Percentiles rank a stretch among this genome's conserved stretches.
Conservation (phyloP, 2,888 invertebrate genomes). For the Drosophila pegasa region DNA sequence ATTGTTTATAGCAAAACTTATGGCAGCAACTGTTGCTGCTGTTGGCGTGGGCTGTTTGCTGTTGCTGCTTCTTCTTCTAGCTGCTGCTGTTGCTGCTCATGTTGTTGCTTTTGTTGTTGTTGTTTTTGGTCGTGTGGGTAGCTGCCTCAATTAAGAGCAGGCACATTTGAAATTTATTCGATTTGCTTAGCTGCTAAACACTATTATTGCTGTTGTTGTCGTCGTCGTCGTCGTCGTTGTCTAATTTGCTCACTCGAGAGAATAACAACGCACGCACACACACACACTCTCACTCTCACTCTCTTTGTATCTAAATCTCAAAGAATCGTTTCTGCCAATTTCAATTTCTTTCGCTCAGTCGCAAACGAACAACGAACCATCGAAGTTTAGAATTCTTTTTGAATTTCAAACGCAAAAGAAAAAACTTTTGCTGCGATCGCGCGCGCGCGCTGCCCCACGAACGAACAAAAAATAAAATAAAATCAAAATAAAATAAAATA, state of each 20-base stretch:
- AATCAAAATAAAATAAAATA: constrained; percentile 18
- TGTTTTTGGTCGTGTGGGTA: constrained; percentile 60
- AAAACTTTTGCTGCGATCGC: constrained; percentile 65
- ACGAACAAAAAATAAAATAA: constrained; percentile 35
- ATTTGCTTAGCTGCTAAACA: constrained; percentile 62
- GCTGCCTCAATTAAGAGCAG: constrained; percentile 78
- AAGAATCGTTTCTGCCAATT: constrained; percentile 51
- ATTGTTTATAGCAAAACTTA: constrained; percentile 52
- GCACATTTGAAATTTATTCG: constrained; percentile 66
- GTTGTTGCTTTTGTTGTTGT: constrained; percentile 12
- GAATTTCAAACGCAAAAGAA: constrained; percentile 32
- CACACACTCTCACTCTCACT: constrained; percentile 7
- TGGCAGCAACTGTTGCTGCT: constrained; percentile 53
- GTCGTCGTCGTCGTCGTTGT: constrained; percentile 39
- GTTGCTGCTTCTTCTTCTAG: constrained; percentile 31
- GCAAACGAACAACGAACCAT: constrained; percentile 85
- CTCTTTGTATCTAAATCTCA: constrained; percentile 47
- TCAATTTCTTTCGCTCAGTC: constrained; percentile 83
- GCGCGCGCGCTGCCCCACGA: constrained; percentile 65
- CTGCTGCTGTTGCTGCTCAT: constrained; percentile 8
- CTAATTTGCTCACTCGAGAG: constrained; percentile 67
- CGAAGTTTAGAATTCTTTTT: constrained; percentile 82
- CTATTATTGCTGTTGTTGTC: constrained; percentile 31
- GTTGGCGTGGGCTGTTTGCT: constrained; percentile 61
- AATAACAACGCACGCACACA: constrained; percentile 44